Evolutionary conservation across 2,113 vertebrate genomes (phyloP), one percentile per base, ranked within the genome.

Genomic region (Ciconia stormi): DNA sequence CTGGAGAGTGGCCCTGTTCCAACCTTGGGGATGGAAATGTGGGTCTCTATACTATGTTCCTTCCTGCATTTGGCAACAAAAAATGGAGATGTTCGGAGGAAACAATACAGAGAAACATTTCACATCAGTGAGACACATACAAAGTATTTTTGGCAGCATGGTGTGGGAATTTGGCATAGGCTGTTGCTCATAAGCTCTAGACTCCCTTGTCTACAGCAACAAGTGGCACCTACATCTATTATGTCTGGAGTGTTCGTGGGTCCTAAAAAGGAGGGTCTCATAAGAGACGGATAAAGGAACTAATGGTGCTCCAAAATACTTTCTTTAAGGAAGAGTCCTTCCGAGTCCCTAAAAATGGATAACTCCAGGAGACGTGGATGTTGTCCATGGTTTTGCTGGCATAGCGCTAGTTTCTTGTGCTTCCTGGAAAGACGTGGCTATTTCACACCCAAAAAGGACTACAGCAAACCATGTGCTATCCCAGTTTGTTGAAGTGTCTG

Each of bases 161-260:
- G 83, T 91, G 95, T 97, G 95, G 94, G 95, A 97, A 96, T 97
- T 73, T 97, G 94, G 94, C 95, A n/a, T 38, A n/a, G 70, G 2
- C 70, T 32, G 47, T 47, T 66, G 58, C 62, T 95, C 25, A 0
- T 86, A 62, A 85, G 62, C 84, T 93, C 9, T 8, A 42, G 58
- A 40, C 78, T 95, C 84, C 65, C 69, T 58, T 32, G 73, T 77
- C 92, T 70, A 17, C 53, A 89, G 82, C 78, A 87, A 70, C 66
- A 76, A 93, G 83, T 95, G 93, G 74, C 89, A 96, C 91, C 91
- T 94, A 50, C 42, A 16, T 61, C 85, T 29, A 50, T 70, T 44
- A 34, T 47, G 70, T 82, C 84, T 82, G 73, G 20, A 82, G 42
- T 2, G 30, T 29, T 80, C 3, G 1, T 20, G n/a, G 46, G n/a